Evolutionary conservation across 35 echinoderm and acorn worm species (phyloP).

Genomic region (Lytechinus pictus): DNA sequence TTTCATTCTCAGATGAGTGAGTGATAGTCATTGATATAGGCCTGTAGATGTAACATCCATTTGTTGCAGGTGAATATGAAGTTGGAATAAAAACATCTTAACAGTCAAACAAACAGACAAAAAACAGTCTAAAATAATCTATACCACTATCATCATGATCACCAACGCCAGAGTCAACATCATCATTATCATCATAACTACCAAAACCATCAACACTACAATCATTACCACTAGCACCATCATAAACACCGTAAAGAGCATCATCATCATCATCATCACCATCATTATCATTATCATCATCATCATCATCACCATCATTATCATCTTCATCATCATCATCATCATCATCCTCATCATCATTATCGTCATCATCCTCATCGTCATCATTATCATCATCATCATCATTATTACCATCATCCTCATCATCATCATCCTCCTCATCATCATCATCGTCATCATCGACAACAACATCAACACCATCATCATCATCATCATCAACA

Average conservation of each 20-base stretch:
- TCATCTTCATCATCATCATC: not conserved
- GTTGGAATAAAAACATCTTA: not conserved
- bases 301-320: no score
- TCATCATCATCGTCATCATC: not conserved
- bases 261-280: no score
- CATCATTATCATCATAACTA: no score
- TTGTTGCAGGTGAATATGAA: not conserved
- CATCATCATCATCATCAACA: not conserved
- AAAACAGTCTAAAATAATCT: no score
- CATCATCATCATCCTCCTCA: not conserved
- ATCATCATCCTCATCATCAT: not conserved
- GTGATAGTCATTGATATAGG: not conserved
- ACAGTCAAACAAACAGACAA: not conserved
- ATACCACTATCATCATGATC: not conserved
- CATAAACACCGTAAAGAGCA: no score
- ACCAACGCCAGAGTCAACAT: no score
- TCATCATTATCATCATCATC: not conserved
- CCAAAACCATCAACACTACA: no score
- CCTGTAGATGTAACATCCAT: not conserved
- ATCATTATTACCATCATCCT: no score
- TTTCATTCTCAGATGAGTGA: not conserved
- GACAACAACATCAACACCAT: not conserved
- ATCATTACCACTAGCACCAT: no score
- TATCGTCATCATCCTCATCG: not conserved
- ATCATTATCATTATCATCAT: no score